Base-by-base conservation (phyloP, 2,113 vertebrate genomes). In the Eudyptes chrysolophus region DNA sequence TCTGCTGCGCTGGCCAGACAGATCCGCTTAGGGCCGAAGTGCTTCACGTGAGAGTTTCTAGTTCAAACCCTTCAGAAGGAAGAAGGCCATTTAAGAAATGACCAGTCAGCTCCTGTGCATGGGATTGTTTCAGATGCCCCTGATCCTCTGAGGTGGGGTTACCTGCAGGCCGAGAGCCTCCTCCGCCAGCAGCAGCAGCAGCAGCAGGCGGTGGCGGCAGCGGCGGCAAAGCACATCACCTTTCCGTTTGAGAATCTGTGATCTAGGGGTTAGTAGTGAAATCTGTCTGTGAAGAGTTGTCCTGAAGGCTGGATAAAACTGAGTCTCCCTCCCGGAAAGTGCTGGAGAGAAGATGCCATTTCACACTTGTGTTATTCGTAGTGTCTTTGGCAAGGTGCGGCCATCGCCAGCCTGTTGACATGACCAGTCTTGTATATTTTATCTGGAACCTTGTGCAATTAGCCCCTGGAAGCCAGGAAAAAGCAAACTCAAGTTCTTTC, bases 41-140 rank as follows among this genome's bases (percentile, higher is more conserved):
- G 29, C 69, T 62, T 58, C n/a, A 78, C 5, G 42, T 42, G 42
- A n/a, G 29, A 76, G 29, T 26, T 74, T 57, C 49, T 68, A n/a
- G 25, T n/a, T 94, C 48, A 51, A 83, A 16, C 2, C 11, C 16
- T 27, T 9, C 9, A 24, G 42, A 76, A 86, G 57, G 55, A 62
- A 72, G 30, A n/a, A 6, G 8, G 9, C 10, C 2, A 0, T 26
- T 64, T 42, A 66, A 75, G 32, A 81, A 74, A 16, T 17, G 6
- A 29, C 27, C 9, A 1, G 1, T 11, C 29, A 38, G 15, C n/a
- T 48, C 66, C 71, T 48, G n/a, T 0, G 1, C 13, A 5, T 51
- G 64, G 12, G 24, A 44, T n/a, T 6, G 13, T 74, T 94, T 78
- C 11, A 20, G 30, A 36, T 61, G 36, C 9, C 26, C 12, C 11